phyloP scores from a whole-genome alignment of 2,888 invertebrate species.

The Amphipoea lucens region DNA sequence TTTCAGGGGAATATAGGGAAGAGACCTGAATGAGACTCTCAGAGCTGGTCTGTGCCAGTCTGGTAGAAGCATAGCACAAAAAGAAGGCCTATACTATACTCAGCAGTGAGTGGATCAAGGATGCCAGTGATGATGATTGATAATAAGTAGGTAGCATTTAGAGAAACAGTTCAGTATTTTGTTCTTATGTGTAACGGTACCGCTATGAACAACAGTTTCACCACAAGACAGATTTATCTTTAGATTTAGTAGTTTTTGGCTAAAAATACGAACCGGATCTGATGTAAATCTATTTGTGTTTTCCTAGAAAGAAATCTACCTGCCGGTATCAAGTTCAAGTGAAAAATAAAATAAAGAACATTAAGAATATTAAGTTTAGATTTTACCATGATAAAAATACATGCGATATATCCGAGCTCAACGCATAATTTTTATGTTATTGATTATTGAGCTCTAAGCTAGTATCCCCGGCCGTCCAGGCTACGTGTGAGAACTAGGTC shows the following conservation, averaged over 20 bases:
- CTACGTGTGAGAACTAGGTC: conserved; percentile 38
- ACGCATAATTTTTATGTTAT: conserved; percentile 8
- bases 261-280: conserved; percentile 54
- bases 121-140: background rate
- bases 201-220: conserved; percentile 20
- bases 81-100: background rate
- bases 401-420: background rate
- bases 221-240: conserved; percentile 34
- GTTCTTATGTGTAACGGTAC: conserved; percentile 16
- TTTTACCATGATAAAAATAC: background rate
- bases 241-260: conserved; percentile 23
- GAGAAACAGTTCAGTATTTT: conserved; percentile 10
- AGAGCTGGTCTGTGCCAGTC: background rate
- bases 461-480: conserved; percentile 21
- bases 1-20: background rate
- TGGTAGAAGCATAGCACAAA: background rate
- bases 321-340: conserved; percentile 11
- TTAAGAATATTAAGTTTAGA: background rate
- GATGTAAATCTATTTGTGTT: conserved; percentile 24
- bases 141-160: background rate
- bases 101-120: background rate
- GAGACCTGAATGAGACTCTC: background rate
- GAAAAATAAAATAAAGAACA: background rate
- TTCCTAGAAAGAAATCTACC: conserved; percentile 31
- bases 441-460: conserved; percentile 32